These are phyloP conservation scores for Pogonophryne albipinna DNA, from an alignment of 2,797 vertebrate species.

Conservation along the genomic window DNA sequence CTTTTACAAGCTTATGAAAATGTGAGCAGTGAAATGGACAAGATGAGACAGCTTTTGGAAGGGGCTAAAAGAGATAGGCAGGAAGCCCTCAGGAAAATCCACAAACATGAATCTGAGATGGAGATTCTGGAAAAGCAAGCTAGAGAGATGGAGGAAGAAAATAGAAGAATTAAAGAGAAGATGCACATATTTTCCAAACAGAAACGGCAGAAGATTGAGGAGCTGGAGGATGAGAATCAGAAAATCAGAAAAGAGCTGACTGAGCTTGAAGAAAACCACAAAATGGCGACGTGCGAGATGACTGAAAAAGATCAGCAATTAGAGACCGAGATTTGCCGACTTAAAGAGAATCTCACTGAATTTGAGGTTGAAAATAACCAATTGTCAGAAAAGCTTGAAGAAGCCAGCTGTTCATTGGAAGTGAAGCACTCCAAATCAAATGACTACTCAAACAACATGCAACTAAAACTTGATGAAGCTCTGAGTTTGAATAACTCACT, in stretches of 20 bases:
- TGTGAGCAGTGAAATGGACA: constrained; percentile 90
- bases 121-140: constrained; percentile 76
- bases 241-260: constrained; percentile 74
- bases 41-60: constrained; percentile 90
- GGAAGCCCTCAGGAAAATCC: constrained; percentile 82
- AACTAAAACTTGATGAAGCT: constrained; percentile 82
- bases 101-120: constrained; percentile 79
- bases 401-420: constrained; percentile 75
- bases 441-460: constrained; percentile 77
- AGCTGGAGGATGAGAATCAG: constrained; percentile 83
- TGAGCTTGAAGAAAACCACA: constrained; percentile 70
- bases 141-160: constrained; percentile 80
- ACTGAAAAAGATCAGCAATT: constrained; percentile 77
- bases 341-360: constrained; percentile 76
- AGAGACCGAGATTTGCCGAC: constrained; percentile 75
- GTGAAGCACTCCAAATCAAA: constrained; percentile 81
- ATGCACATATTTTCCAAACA: constrained; percentile 79
- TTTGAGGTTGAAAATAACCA: constrained; percentile 80
- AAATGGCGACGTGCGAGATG: constrained; percentile 60
- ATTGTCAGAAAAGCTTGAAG: constrained; percentile 75
- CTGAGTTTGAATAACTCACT: constrained; percentile 82
- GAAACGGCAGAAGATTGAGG: constrained; percentile 78
- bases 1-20: constrained; percentile 92
- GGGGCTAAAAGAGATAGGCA: constrained; percentile 87
- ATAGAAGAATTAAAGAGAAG: constrained; percentile 78